Evolutionary conservation across 2,113 vertebrate species (phyloP).

Genomic region (Hyla sarda): DNA sequence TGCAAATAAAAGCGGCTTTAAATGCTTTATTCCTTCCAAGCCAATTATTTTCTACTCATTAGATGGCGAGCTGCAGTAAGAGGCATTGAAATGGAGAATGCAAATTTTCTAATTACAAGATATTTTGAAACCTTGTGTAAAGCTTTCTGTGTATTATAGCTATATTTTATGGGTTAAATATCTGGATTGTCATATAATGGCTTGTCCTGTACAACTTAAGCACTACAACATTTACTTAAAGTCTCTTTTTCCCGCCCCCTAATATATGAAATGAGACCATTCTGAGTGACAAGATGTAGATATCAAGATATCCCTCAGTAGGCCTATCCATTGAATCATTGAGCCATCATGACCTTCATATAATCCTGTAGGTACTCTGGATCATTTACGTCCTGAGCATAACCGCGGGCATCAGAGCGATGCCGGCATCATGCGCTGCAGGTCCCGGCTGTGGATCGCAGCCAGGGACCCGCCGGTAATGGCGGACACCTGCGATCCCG

Average conservation of each 20-base stretch:
- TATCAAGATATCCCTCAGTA: not conserved
- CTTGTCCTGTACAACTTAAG: not conserved
- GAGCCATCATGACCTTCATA: not conserved
- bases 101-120: slow-evolving; percentile 45
- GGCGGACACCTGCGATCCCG: too few relatives aligned
- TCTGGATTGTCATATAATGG: not conserved
- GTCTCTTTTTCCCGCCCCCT: too few relatives aligned
- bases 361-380: too few relatives aligned
- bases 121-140: slow-evolving; percentile 22
- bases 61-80: slow-evolving; percentile 19
- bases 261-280: not conserved
- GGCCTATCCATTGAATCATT: not conserved
- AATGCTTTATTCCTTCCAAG: not conserved
- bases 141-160: not conserved
- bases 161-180: not conserved
- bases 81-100: slow-evolving; percentile 11
- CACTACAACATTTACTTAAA: not conserved
- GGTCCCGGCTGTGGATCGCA: too few relatives aligned
- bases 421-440: too few relatives aligned
- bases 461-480: too few relatives aligned
- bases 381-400: too few relatives aligned
- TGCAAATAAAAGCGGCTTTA: slow-evolving; percentile 44
- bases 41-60: slow-evolving; percentile 51
- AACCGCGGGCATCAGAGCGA: too few relatives aligned
- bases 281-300: not conserved